phyloP scores from a whole-genome alignment of 2,797 vertebrate genomes.

The Enteromius anoplus region DNA sequence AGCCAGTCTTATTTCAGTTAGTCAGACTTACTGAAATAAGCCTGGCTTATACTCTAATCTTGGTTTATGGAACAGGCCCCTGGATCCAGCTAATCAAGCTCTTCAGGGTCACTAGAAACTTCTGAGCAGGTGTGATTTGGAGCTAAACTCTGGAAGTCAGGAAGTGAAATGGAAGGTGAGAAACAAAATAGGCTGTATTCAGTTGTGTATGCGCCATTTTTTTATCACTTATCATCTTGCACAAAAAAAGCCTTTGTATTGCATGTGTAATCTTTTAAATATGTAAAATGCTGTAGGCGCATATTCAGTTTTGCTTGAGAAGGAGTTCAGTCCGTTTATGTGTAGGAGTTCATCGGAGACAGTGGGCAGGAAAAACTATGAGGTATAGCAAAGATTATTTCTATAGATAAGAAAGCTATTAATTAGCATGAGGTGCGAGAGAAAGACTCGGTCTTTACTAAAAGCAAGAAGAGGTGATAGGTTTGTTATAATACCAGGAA shows the following conservation, averaged over 20 bases:
- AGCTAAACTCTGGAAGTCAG: too few species aligned
- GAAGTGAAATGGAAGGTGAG: neutral
- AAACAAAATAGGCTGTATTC: neutral
- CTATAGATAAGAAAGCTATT: neutral
- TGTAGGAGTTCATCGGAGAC: neutral
- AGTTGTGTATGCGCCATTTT: neutral
- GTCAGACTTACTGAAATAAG: too few species aligned
- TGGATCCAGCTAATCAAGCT: too few species aligned
- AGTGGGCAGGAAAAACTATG: neutral
- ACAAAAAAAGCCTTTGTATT: slow-evolving; percentile 7
- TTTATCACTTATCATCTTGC: slow-evolving; percentile 17
- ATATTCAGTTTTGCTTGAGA: slow-evolving; percentile 8
- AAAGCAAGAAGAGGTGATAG: neutral
- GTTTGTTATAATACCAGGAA: neutral
- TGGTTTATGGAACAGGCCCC: too few species aligned
- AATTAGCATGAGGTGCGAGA: neutral
- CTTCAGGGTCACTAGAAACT: too few species aligned
- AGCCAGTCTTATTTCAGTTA: too few species aligned
- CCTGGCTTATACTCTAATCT: too few species aligned
- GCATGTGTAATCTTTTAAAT: slow-evolving; percentile 37
- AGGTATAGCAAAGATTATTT: slow-evolving; percentile 15
- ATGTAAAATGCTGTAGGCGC: slow-evolving; percentile 13
- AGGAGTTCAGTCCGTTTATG: slow-evolving; percentile 3
- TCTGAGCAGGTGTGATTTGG: too few species aligned
- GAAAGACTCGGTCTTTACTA: neutral